phyloP scores from a whole-genome alignment of 2,113 vertebrate genomes.

The Uropsilus gracilis region DNA sequence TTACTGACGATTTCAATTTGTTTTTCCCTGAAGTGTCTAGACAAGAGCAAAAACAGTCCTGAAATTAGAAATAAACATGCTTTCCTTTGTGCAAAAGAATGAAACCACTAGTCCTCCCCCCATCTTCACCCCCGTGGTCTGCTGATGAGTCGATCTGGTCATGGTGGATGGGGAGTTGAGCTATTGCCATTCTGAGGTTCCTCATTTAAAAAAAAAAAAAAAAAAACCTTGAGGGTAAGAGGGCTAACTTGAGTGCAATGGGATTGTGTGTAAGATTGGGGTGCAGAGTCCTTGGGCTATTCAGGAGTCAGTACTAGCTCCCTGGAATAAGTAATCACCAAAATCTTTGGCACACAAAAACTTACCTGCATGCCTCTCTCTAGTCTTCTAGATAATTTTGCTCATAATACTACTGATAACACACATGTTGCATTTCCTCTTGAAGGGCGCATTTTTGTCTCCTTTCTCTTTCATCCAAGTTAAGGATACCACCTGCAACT shows the following conservation, averaged over 20 bases:
- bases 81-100: background rate
- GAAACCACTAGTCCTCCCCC: background rate
- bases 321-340: background rate
- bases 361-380: background rate
- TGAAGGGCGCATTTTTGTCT: background rate
- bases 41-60: slow-evolving; percentile 48
- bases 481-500: background rate
- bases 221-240: background rate
- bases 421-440: background rate
- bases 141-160: background rate
- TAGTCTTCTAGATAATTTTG: background rate
- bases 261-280: too few relatives aligned
- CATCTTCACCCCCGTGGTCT: background rate
- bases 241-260: too few relatives aligned
- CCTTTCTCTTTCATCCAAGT: background rate
- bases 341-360: background rate
- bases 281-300: background rate
- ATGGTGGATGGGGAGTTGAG: background rate
- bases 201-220: background rate
- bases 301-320: background rate
- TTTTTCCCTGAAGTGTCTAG: slow-evolving; percentile 71
- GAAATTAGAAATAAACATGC: slow-evolving; percentile 57
- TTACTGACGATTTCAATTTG: slow-evolving; percentile 45
- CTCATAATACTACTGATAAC: background rate
- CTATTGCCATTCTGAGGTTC: background rate